Base-by-base conservation (phyloP, 1,140 invertebrate species). In the Drosophila saltans region DNA sequence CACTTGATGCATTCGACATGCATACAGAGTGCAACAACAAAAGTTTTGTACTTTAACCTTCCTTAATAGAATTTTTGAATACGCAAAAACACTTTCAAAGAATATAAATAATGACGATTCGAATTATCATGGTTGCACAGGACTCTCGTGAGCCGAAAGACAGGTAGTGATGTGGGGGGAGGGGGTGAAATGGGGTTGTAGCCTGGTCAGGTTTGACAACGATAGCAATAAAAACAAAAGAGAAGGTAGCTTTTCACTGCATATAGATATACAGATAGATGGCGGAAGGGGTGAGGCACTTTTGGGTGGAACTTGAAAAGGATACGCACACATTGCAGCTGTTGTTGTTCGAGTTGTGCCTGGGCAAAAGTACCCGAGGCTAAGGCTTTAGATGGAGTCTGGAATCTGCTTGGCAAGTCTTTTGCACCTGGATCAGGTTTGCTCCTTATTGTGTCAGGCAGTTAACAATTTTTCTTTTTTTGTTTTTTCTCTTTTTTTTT, bases 41-140 rank as follows among this genome's bases (percentile, higher is more conserved):
- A 81, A 90, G 28, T 81, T 89, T 89, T 89, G 81, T 89, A 81
- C 80, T 89, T 83, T 76, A 79, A 90, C 78, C 45, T 90, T 90
- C 85, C 86, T 90, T 90, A 90, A 90, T 90, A 90, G 85, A 90
- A 90, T 90, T 90, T 90, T 90, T 90, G 85, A 90, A 90, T 90
- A 90, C 78, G 86, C 81, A 90, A 90, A 88, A 90, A 90, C 85
- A 90, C 85, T 90, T 90, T 90, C 85, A 89, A 90, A 85, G 85
- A 90, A 90, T 90, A 90, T 90, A 90, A 90, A 90, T 90, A 90
- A 90, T 90, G 85, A 82, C 86, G 69, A 81, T 84, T 89, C 75
- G 81, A 90, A 89, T 89, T 89, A 88, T 88, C 84, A 88, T 79
- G 70, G 80, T 66, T 48, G 63, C 41, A 43, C 59, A 41, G 59